Evolutionary conservation across 2,113 vertebrate genomes (phyloP).

Genomic region (Actinemys pallida): DNA sequence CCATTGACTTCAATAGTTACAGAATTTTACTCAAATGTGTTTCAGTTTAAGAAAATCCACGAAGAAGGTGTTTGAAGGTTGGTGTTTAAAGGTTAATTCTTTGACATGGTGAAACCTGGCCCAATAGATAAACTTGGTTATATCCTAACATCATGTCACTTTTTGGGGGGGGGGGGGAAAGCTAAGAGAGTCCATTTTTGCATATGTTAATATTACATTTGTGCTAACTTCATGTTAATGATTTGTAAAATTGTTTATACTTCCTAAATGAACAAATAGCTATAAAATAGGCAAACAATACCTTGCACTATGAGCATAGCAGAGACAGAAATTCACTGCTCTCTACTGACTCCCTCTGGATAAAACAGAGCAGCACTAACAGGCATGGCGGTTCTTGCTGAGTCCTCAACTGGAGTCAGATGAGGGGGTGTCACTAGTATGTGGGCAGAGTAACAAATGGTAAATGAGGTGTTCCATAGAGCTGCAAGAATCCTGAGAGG

Average conservation of each 20-base stretch:
- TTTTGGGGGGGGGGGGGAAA: too few relatives aligned
- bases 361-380: neutral
- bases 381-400: neutral
- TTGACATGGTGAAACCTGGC: neutral
- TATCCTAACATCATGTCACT: neutral
- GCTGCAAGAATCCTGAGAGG: neutral
- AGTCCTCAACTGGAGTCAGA: neutral
- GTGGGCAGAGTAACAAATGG: neutral
- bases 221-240: neutral
- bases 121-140: neutral
- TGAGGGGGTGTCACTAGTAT: neutral
- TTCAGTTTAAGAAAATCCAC: neutral
- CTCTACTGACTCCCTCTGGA: neutral
- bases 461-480: neutral
- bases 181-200: neutral
- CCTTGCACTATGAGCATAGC: neutral
- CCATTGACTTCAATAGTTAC: neutral
- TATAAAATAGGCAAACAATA: neutral
- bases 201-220: neutral
- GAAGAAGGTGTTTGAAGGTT: neutral
- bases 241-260: neutral
- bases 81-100: neutral
- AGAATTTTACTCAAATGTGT: neutral
- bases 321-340: neutral
- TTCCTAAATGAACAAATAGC: neutral